Conservation (phyloP, 2,888 invertebrate genomes). For the Sympetrum striolatum region DNA sequence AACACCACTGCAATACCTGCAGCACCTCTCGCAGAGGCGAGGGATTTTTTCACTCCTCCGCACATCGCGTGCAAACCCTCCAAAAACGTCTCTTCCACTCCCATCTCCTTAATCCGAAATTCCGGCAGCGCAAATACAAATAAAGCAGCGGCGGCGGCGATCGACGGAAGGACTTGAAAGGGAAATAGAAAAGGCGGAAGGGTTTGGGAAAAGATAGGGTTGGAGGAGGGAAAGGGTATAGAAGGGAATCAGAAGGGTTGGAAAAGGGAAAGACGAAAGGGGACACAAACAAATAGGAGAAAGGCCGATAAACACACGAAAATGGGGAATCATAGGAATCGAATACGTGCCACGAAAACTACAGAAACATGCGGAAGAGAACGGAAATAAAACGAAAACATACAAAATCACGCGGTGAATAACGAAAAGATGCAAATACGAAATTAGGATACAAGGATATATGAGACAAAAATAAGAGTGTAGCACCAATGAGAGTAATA, state of each 20-base stretch:
- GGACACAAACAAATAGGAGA: background rate
- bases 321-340: background rate
- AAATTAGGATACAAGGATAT: too few species aligned
- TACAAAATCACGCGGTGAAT: background rate
- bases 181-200: background rate
- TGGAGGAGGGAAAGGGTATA: background rate
- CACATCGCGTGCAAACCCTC: background rate
- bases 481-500: too few species aligned
- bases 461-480: too few species aligned
- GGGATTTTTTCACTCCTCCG: background rate
- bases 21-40: background rate
- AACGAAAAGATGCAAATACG: background rate
- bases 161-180: background rate
- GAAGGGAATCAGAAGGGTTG: background rate
- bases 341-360: background rate
- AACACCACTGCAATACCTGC: background rate
- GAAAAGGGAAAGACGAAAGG: background rate
- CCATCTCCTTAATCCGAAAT: slow-evolving; percentile 22
- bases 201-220: background rate
- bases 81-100: background rate
- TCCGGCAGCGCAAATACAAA: background rate
- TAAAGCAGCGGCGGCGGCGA: background rate
- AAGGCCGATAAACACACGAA: background rate
- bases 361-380: too few species aligned
- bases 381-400: background rate